These are phyloP conservation scores for Chloroceryle aenea DNA, from an alignment of 2,113 vertebrate species.

Conservation along the genomic window DNA sequence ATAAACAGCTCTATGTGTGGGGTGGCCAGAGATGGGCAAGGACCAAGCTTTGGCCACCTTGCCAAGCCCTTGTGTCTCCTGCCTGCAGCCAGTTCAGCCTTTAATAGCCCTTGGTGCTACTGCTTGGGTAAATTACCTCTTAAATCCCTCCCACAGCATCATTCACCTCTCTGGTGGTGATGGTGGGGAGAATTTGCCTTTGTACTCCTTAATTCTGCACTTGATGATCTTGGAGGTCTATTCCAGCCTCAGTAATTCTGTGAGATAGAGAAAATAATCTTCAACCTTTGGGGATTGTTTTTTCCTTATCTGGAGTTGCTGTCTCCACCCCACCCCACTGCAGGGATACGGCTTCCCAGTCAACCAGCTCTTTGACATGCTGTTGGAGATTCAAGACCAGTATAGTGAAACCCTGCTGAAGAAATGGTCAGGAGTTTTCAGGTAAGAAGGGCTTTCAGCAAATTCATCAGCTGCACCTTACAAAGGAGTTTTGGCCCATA, in stretches of 20 bases:
- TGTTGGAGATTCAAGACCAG: constrained; percentile 95
- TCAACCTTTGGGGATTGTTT: fast-evolving
- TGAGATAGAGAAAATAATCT: fast-evolving
- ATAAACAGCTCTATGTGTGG: fast-evolving
- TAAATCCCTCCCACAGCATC: background rate
- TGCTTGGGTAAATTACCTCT: fast-evolving
- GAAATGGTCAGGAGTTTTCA: constrained; percentile 93
- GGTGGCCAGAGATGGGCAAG: background rate
- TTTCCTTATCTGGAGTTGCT: background rate
- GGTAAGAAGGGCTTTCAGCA: constrained; percentile 68
- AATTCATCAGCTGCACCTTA: fast-evolving
- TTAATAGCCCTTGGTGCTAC: background rate
- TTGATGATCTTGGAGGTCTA: too few species aligned
- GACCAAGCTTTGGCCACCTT: background rate
- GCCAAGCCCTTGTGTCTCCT: background rate
- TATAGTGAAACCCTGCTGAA: constrained; percentile 95
- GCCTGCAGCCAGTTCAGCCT: background rate
- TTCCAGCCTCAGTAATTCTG: too few species aligned
- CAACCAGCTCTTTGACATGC: constrained; percentile 95
- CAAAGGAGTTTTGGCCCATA: background rate
- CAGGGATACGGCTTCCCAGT: constrained; percentile 96
- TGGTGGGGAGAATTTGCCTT: background rate
- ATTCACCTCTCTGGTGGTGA: too few species aligned
- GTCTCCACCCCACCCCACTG: background rate
- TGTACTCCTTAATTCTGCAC: background rate